A percentile compares a stretch with the other conserved stretches of the same genome.
phyloP scores from a whole-genome alignment of 2,113 vertebrate species.

The Thymallus thymallus region DNA sequence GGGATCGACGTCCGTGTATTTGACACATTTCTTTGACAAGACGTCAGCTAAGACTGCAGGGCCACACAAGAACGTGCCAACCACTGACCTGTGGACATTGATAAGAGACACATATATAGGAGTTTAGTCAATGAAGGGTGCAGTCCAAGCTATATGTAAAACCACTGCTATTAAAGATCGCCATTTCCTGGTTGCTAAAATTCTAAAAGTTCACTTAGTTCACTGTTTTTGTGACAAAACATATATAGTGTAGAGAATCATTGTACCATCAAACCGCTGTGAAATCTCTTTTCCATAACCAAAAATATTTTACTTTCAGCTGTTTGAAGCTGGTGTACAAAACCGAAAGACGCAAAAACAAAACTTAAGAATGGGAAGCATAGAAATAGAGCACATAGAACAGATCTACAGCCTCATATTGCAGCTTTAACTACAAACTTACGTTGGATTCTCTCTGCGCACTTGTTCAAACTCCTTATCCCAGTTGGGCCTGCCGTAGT shows the following conservation, averaged over 20 bases:
- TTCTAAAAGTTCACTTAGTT: no score
- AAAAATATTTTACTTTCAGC: no score
- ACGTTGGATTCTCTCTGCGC: constrained; percentile 83
- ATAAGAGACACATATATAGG: neutral
- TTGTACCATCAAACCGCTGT: no score
- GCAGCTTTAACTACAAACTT: constrained; percentile 45
- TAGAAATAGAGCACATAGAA: no score
- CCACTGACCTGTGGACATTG: constrained; percentile 72
- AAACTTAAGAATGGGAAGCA: no score
- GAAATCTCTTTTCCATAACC: no score
- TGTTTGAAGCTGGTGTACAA: no score
- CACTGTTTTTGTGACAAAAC: no score
- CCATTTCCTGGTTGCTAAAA: no score
- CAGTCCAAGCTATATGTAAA: neutral
- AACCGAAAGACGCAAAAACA: no score
- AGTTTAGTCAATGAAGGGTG: neutral
- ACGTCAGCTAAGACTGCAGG: constrained; percentile 74
- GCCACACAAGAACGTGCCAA: constrained; percentile 88
- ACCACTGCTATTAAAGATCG: neutral
- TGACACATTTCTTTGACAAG: constrained; percentile 79
- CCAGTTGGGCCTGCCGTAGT: constrained; percentile 87
- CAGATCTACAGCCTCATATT: no score
- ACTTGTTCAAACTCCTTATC: constrained; percentile 84
- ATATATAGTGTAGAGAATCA: no score
- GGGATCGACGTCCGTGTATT: constrained; percentile 85